A percentile compares a stretch with the other conserved stretches of the same genome.
These are phyloP conservation scores for Malurus alboscapulatus DNA, from an alignment of 2,113 vertebrate species.

Conservation along the genomic window DNA sequence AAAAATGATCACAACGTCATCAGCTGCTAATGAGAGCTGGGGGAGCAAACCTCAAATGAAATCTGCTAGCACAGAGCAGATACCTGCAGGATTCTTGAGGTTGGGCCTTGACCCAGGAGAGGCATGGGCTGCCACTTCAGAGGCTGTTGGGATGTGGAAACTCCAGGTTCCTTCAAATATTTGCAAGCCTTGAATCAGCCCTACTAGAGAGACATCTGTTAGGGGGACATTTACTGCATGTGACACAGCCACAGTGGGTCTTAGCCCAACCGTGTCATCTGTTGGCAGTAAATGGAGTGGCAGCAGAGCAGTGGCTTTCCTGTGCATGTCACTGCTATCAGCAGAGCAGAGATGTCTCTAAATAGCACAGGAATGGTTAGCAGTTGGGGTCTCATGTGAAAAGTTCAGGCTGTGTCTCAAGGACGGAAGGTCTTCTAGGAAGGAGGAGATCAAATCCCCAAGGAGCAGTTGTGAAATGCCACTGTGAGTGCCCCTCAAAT, in stretches of 20 bases:
- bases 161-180: not conserved
- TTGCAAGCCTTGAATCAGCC: not conserved
- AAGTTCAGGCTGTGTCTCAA: constrained; percentile 29
- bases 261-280: not conserved
- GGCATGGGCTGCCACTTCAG: not conserved
- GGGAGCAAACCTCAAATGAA: not conserved
- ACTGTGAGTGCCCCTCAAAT: not conserved
- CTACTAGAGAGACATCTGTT: not conserved
- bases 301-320: not conserved
- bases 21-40: not conserved
- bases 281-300: not conserved
- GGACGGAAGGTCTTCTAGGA: not conserved
- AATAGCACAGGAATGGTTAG: not conserved
- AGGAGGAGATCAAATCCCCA: not conserved
- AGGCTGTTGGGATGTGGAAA: not conserved
- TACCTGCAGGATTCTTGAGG: not conserved
- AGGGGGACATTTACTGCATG: rapidly evolving
- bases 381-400: not conserved
- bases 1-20: not conserved
- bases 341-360: not conserved
- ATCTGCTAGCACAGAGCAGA: not conserved
- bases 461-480: not conserved
- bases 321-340: not conserved
- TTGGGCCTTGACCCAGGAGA: not conserved
- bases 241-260: not conserved